Evolutionary conservation across 2,113 vertebrate species (phyloP), one percentile per base, ranked within the genome.

Genomic region (Cheilinus undulatus): DNA sequence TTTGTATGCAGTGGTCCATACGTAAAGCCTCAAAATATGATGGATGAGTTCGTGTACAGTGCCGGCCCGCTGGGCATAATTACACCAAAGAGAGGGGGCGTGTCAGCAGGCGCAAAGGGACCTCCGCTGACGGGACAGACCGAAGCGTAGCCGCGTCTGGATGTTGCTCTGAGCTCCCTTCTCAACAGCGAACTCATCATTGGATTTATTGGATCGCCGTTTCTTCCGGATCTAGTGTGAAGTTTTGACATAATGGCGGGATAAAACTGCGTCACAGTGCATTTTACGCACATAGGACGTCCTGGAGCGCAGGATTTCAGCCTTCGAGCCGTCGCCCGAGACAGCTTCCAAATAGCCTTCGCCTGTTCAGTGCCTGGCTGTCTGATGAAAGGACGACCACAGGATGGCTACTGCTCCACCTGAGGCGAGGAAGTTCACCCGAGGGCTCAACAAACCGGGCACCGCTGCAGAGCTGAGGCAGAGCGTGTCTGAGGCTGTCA

Each of bases 401-500:
- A 45, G 20, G 3, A 94, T 94, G 93, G 89, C 93, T 82, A 73
- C 90, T 73, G 80, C 80, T 82, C 88, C 95, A 68, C 87, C 95
- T 49, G 97, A 98, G 91, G 95, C 97, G 78, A 94, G 97, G 90
- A 98, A 95, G 94, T 98, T 98, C 61, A 96, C 97, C 20, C 91
- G 96, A 80, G 95, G 93, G 58, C 93, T 97, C 76, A 96, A 96
- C 88, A 98, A 97, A 86, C 96, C 96, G 3, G 97, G 97, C 64
- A 98, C 97, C 51, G 97, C 97, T 46, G 97, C 96, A 13, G 97
- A 97, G 93, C 90, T 97, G 88, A 93, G 97, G 80, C 97, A 97
- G 79, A 98, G 97, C 91, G 96, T 97, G 40, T 98, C 96, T 2
- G 97, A 97, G 93, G 97, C 95, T 57, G 96, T 97, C 80, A 90